phyloP scores from a whole-genome alignment of 1,140 invertebrate species.

The Trachymyrmex cornetzi region DNA sequence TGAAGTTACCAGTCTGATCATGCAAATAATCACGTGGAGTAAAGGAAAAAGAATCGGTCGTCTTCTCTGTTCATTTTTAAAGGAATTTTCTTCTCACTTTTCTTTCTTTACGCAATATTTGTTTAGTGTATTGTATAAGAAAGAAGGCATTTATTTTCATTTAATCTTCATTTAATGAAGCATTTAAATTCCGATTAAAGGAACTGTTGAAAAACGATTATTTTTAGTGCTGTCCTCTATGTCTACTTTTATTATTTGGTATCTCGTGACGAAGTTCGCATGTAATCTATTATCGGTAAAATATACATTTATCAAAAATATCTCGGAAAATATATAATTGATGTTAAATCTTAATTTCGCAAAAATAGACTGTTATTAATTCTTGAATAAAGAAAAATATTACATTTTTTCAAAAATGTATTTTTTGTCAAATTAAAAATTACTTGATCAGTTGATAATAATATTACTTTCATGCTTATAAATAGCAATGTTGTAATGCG shows the following conservation, averaged over 20 bases:
- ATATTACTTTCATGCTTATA: neutral
- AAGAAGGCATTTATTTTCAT: no score
- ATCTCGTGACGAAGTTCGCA: neutral
- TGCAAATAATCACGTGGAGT: no score
- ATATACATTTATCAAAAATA: neutral
- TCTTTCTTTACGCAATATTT: no score
- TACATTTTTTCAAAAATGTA: neutral
- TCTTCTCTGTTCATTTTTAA: no score
- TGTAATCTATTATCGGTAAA: conserved; percentile 3
- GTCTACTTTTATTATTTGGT: neutral
- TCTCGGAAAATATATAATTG: neutral
- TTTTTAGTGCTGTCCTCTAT: conserved; percentile 1
- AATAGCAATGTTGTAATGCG: neutral
- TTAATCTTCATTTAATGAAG: no score
- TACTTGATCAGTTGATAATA: neutral
- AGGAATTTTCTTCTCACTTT: no score
- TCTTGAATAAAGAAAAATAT: neutral
- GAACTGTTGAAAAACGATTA: neutral
- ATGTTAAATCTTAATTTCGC: neutral
- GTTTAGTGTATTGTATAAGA: no score
- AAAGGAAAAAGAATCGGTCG: no score
- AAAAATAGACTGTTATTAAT: neutral
- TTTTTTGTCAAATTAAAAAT: neutral
- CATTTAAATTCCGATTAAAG: neutral
- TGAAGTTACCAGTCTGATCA: no score